Evolutionary conservation across 92 coral and sea anemone genomes (phyloP), one percentile per base, ranked within the genome.

Genomic region (Paragorgia papillata): DNA sequence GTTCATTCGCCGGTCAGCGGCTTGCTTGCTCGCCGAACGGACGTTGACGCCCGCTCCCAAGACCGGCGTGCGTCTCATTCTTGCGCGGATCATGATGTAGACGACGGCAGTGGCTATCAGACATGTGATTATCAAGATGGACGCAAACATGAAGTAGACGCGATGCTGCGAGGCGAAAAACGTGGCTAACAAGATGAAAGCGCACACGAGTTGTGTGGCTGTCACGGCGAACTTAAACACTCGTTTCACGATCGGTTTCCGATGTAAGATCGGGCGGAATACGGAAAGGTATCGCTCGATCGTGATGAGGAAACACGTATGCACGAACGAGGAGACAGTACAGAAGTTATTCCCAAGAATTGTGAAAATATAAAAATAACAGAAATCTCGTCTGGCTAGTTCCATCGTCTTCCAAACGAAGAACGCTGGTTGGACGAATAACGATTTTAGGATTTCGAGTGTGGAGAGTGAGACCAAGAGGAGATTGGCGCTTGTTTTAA

Each of bases 1-100:
- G 37, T 71, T 71, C 82, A 48, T 76, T 32, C 73, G 82, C 33
- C 82, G 70, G 60, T 53, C 73, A 9, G 82, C 62, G 73, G 73
- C 82, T 15, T 76, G 60, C 30, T 76, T 62, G 57, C 10, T 62
- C 19, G 60, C 61, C 21, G 48, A 25, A 43, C 43, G 81, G 60
- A 43, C 21, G 15, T 43, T 61, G 74, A 9, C 44, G 35, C 34
- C 57, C 69, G 44, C 10, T 2, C 15, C 2, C 3, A 9, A 31
- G 8, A 22, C 15, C 49, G 78, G 63, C 5, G 31, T 9, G 12
- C 19, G 20, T 14, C 78, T 30, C 63, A 71, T 71, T n/a, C 12
- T 53, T 6, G 51, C 63, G 10, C 78, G 62, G 18, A 71, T 71
- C 64, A 9, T 53, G 26, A 34, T 5, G 17, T 71, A 71, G 20